Percentiles rank a stretch among this genome's conserved stretches.
These are phyloP conservation scores for Drosophila gaucha DNA, from an alignment of 2,888 invertebrate species.

Conservation along the genomic window DNA sequence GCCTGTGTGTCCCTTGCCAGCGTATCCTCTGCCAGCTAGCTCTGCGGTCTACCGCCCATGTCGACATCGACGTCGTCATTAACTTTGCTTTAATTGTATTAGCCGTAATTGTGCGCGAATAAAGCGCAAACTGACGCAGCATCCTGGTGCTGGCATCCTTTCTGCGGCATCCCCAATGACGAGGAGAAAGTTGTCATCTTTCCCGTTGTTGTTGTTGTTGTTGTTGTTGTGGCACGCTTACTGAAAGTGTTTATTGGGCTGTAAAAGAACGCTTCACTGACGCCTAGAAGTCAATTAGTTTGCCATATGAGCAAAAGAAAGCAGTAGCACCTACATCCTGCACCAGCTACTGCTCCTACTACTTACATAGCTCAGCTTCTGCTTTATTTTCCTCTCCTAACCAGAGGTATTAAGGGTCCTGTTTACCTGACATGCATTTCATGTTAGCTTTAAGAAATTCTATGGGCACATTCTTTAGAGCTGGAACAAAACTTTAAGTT, in stretches of 20 bases:
- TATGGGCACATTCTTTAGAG: conserved; percentile 3
- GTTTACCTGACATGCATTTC: conserved; percentile 26
- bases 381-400: background rate
- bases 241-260: conserved; percentile 75
- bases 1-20: conserved; percentile 2
- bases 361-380: background rate
- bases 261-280: conserved; percentile 62
- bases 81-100: conserved; percentile 75
- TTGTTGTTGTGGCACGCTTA: conserved; percentile 31
- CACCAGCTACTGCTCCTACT: too few species aligned
- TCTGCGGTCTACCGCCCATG: conserved; percentile 43
- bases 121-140: conserved; percentile 54
- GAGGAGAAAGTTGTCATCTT: conserved; percentile 26
- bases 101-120: conserved; percentile 75
- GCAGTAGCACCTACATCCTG: background rate
- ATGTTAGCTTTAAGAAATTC: conserved; percentile 12
- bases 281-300: conserved; percentile 73
- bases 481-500: conserved; percentile 5
- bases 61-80: conserved; percentile 47
- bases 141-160: conserved; percentile 8
- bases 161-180: conserved; percentile 26
- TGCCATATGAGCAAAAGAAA: conserved; percentile 40
- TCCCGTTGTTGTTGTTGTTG: conserved; percentile 18
- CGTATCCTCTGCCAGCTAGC: conserved; percentile 9
- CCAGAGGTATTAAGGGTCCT: conserved; percentile 7